Percentiles rank a stretch among this genome's conserved stretches.
phyloP scores from a whole-genome alignment of 1,140 invertebrate species.

The Onthophagus taurus region DNA sequence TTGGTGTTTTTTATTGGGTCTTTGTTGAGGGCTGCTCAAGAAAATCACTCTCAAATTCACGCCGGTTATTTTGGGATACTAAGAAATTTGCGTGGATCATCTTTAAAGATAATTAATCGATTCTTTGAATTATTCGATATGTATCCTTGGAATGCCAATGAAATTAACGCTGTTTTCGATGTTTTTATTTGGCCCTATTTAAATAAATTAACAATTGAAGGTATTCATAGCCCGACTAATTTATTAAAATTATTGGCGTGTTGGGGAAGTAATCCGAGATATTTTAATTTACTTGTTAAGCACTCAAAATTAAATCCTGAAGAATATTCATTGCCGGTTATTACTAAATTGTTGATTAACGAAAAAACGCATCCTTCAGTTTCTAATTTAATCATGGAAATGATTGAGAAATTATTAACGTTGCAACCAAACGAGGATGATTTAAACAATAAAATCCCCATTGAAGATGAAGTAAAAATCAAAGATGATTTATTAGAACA shows the following conservation, averaged over 20 bases:
- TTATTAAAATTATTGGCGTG: slow-evolving; percentile 65
- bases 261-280: slow-evolving; percentile 70
- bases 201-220: slow-evolving; percentile 65
- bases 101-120: slow-evolving; percentile 51
- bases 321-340: slow-evolving; percentile 49
- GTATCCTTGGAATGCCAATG: slow-evolving; percentile 58
- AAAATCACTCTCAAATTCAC: slow-evolving; percentile 45
- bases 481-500: slow-evolving; percentile 23
- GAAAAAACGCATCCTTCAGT: slow-evolving; percentile 58
- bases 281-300: slow-evolving; percentile 62
- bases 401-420: slow-evolving; percentile 70
- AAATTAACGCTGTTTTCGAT: slow-evolving; percentile 68
- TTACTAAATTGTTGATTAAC: slow-evolving; percentile 61
- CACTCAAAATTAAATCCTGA: slow-evolving; percentile 35
- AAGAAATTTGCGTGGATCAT: slow-evolving; percentile 54
- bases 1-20: slow-evolving; percentile 61
- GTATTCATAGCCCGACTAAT: slow-evolving; percentile 73
- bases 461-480: slow-evolving; percentile 33
- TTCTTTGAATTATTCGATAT: slow-evolving; percentile 74
- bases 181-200: slow-evolving; percentile 75
- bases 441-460: slow-evolving; percentile 31
- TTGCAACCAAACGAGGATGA: slow-evolving; percentile 48
- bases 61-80: slow-evolving; percentile 53
- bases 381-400: slow-evolving; percentile 59
- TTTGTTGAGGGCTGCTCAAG: slow-evolving; percentile 50